Percentiles rank a stretch among this genome's conserved stretches.
Evolutionary conservation across 2,113 vertebrate genomes (phyloP).

Genomic region (Camelus dromedarius): DNA sequence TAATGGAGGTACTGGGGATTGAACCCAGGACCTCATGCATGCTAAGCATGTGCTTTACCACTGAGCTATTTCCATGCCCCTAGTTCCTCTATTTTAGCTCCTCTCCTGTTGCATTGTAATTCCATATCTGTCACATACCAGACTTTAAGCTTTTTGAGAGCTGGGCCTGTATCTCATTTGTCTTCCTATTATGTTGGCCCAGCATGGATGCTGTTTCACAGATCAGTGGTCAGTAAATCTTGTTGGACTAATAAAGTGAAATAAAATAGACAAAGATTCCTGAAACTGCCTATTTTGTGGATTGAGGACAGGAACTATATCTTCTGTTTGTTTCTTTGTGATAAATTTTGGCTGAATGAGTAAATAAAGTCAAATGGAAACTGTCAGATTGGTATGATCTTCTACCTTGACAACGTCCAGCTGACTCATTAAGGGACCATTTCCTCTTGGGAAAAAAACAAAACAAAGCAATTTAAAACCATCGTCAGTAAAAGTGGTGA

Average conservation of each 20-base stretch:
- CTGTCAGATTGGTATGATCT: slow-evolving; percentile 14
- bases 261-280: slow-evolving; percentile 38
- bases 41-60: no score
- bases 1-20: no score
- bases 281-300: neutral
- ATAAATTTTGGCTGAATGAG: slow-evolving; percentile 28
- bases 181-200: slow-evolving; percentile 44
- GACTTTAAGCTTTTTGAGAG: neutral
- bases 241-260: slow-evolving; percentile 52
- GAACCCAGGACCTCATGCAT: no score
- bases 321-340: slow-evolving; percentile 47
- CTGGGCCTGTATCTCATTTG: neutral
- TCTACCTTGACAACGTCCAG: slow-evolving; percentile 50
- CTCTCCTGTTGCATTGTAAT: neutral
- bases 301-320: neutral
- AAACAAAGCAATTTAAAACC: slow-evolving; percentile 73
- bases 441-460: slow-evolving; percentile 68
- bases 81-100: slow-evolving; percentile 42
- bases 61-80: neutral
- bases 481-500: slow-evolving; percentile 66
- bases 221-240: slow-evolving; percentile 23
- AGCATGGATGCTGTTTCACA: neutral
- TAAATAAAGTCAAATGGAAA: slow-evolving; percentile 53
- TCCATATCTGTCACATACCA: neutral
- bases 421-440: slow-evolving; percentile 69